Conservation (phyloP, 1,140 invertebrate genomes). For the Ladona fulva region DNA sequence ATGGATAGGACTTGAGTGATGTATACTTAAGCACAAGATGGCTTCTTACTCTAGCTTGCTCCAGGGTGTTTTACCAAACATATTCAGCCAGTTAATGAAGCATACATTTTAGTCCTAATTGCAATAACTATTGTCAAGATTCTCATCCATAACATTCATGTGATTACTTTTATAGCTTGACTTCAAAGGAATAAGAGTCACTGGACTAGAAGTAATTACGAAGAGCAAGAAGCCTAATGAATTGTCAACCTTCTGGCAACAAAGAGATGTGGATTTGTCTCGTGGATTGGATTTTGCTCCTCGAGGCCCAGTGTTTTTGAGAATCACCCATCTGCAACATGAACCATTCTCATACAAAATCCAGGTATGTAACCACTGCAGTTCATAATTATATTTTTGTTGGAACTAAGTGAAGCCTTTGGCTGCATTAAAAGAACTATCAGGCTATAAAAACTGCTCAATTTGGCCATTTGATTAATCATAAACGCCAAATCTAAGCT, state of each 20-base stretch:
- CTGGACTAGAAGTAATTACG: constrained; percentile 22
- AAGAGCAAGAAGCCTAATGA: constrained; percentile 26
- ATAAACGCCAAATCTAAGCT: too few relatives aligned
- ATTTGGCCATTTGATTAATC: too few relatives aligned
- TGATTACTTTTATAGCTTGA: constrained; percentile 23
- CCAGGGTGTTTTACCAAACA: too few relatives aligned
- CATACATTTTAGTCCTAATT: too few relatives aligned
- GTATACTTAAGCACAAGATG: too few relatives aligned
- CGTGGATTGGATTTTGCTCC: constrained; percentile 41
- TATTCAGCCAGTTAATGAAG: too few relatives aligned
- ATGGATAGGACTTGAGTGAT: too few relatives aligned
- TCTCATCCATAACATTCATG: too few relatives aligned
- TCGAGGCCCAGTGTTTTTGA: constrained; percentile 36
- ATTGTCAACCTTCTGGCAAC: constrained; percentile 41
- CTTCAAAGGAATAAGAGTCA: constrained; percentile 27
- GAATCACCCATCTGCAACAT: constrained; percentile 41
- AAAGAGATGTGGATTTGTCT: constrained; percentile 40
- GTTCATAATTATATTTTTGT: neutral
- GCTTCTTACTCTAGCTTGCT: too few relatives aligned
- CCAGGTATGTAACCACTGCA: neutral
- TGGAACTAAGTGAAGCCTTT: neutral
- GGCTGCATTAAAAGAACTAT: neutral
- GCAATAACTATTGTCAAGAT: too few relatives aligned
- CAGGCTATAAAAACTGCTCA: neutral
- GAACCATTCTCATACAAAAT: constrained; percentile 35